phyloP scores from a whole-genome alignment of 2,113 vertebrate genomes.

The Sarotherodon lohbergeri region DNA sequence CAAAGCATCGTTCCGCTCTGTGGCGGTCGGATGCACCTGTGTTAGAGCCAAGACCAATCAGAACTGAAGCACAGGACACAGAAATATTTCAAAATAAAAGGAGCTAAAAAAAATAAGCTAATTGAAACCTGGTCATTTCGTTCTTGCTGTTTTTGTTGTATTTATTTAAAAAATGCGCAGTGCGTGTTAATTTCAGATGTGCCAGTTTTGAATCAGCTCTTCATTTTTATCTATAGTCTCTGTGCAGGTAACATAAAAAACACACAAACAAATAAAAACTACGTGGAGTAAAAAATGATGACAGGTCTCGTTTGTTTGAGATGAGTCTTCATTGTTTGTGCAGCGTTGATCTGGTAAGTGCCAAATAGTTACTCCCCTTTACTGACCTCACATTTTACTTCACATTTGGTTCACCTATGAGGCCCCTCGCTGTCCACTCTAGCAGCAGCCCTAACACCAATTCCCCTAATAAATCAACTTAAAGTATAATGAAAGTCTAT shows the following conservation, averaged over 20 bases:
- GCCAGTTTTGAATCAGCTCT: background rate
- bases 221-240: fast-evolving
- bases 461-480: fast-evolving
- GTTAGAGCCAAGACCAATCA: background rate
- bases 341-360: background rate
- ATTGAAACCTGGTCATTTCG: background rate
- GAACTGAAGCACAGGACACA: background rate
- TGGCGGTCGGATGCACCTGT: constrained; percentile 69
- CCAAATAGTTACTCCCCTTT: background rate
- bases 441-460: fast-evolving
- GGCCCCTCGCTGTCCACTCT: background rate
- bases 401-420: background rate
- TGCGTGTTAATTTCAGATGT: background rate
- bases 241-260: background rate
- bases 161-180: background rate
- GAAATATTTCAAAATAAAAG: background rate
- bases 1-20: background rate
- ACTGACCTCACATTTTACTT: background rate
- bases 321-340: background rate
- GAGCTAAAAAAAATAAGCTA: background rate
- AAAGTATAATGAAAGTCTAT: background rate
- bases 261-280: background rate
- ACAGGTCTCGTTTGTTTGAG: background rate
- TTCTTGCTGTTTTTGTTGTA: background rate
- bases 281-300: background rate